Evolutionary conservation across 2,888 invertebrate genomes (phyloP), one percentile per base, ranked within the genome.

Genomic region (Watsonalla cultraria): DNA sequence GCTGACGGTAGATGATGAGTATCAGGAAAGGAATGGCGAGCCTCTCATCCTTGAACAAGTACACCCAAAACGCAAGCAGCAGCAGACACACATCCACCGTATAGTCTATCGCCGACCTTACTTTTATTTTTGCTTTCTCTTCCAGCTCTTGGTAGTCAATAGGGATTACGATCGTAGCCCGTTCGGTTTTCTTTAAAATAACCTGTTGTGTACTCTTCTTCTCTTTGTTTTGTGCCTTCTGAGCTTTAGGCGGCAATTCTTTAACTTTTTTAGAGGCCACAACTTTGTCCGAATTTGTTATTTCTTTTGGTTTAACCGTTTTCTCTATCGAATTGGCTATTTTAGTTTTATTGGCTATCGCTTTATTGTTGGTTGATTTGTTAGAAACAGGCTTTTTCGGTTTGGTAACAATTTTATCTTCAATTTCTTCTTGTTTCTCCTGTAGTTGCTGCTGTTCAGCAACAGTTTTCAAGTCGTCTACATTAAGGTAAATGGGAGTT

Each of bases 21-120:
- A 93, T 90, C 57, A 96, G 91, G 65, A 96, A 93, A 39, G 96
- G 96, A 65, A 96, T 92, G n/a, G 96, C 95, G 50, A 96, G 90
- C 61, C 94, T 91, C 74, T 96, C 95, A 73, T 95, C 95, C 72
- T 95, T 94, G 73, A 96, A 96, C 54, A 96, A 83, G 82, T 96
- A 96, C 42, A 96, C 91, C 93, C 96, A 96, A 78, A 95, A 94
- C 33, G 96, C 96, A 11, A 96, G 92, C 45, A 94, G 63, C 57
- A 96, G 92, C 69, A 96, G 91, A 46, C 94, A 94, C 56, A 96
- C 78, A 78, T 96, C 96, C 0, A 95, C 95, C 33, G 93, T 84
- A 74, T 95, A 96, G 74, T 94, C 94, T 33, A 96, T 86, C 0
- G 92, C 93, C 1, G 94, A 92, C 60, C 94, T 92, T 0, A 95